Percentiles rank a stretch among this genome's conserved stretches.
phyloP scores from a whole-genome alignment of 2,113 vertebrate genomes.

The Oenanthe melanoleuca region DNA sequence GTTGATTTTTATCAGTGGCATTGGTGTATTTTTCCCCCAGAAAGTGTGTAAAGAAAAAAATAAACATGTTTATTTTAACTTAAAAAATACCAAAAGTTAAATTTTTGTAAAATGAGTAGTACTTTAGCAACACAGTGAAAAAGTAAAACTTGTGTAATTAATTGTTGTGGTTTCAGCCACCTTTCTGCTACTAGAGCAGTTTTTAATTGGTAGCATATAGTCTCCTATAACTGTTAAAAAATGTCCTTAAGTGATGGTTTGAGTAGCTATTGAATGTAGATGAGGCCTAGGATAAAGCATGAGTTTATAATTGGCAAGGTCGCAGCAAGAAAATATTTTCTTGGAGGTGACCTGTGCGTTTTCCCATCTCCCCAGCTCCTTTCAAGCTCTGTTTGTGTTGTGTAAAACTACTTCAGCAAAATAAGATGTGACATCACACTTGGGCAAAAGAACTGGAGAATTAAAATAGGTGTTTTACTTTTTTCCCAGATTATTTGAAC shows the following conservation, averaged over 20 bases:
- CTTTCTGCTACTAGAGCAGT: not conserved
- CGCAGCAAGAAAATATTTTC: not conserved
- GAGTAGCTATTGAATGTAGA: not conserved
- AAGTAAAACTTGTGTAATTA: not conserved
- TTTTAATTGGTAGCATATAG: not conserved
- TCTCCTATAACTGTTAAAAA: not conserved
- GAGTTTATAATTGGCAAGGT: not conserved
- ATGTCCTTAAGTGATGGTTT: not conserved
- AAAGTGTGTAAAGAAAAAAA: not conserved
- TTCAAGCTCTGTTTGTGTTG: not conserved
- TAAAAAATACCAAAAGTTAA: not conserved
- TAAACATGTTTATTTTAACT: not conserved
- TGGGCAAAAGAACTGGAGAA: not conserved
- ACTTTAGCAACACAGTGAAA: not conserved
- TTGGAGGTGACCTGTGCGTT: not conserved
- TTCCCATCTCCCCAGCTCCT: not conserved
- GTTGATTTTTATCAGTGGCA: not conserved
- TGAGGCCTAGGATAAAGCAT: not conserved
- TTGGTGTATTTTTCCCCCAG: not conserved
- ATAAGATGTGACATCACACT: rapidly evolving
- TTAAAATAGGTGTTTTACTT: not conserved
- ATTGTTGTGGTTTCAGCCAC: not conserved
- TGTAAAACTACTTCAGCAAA: not conserved
- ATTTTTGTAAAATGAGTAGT: not conserved
- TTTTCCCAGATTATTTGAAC: not conserved